These are phyloP conservation scores for Nycticebus coucang DNA, from an alignment of 2,113 vertebrate species.

Conservation along the genomic window DNA sequence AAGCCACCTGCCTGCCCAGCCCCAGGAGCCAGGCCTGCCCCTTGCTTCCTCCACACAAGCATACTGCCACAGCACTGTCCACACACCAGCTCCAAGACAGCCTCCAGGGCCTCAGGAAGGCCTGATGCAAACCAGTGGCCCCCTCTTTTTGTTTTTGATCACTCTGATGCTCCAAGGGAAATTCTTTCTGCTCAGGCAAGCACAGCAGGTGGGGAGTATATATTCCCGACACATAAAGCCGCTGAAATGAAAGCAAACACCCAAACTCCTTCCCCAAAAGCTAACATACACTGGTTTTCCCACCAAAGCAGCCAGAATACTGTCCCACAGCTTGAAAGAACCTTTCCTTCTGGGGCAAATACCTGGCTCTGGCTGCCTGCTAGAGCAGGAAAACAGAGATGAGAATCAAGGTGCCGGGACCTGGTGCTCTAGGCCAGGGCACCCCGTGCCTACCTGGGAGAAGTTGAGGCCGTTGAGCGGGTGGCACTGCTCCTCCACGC, in stretches of 20 bases:
- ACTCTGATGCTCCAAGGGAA: constrained; percentile 58
- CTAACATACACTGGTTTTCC: background rate
- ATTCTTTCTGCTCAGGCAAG: constrained; percentile 75
- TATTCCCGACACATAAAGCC: constrained; percentile 47
- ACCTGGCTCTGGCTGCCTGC: too few relatives aligned
- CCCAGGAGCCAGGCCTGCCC: background rate
- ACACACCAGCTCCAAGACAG: background rate
- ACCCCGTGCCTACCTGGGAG: constrained; percentile 90
- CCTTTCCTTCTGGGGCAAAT: background rate
- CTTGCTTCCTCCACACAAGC: background rate
- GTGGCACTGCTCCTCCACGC: constrained; percentile 97
- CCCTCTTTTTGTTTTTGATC: constrained; percentile 51
- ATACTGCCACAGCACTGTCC: background rate
- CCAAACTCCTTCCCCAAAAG: background rate
- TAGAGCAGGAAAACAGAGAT: background rate
- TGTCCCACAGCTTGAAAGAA: background rate
- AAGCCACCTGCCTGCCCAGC: background rate
- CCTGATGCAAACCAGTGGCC: background rate
- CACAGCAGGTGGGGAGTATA: constrained; percentile 61
- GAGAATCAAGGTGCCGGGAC: background rate
- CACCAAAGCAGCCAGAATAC: background rate
- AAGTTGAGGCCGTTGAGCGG: constrained; percentile 98
- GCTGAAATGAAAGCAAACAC: constrained; percentile 19
- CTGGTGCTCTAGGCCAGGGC: background rate
- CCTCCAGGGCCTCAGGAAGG: background rate